Conservation (phyloP, 2,797 vertebrate species). For the Thunnus albacares region DNA sequence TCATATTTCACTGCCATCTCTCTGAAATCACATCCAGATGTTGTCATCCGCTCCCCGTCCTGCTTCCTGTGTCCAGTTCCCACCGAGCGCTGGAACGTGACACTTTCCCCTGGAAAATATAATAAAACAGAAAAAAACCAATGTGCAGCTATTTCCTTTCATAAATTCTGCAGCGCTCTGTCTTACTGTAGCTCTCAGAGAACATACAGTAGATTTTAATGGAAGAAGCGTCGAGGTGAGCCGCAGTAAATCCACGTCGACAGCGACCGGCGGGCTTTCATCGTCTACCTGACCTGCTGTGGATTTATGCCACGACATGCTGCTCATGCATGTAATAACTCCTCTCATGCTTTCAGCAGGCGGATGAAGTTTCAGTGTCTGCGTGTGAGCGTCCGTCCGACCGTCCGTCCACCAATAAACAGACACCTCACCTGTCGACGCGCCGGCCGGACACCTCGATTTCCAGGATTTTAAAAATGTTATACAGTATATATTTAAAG, state of each 20-base stretch:
- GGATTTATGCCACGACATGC: slow-evolving; percentile 62
- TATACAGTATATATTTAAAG: too few species aligned
- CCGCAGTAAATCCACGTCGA: slow-evolving; percentile 78
- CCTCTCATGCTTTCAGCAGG: slow-evolving; percentile 59
- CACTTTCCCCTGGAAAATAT: slow-evolving; percentile 86
- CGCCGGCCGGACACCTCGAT: not conserved
- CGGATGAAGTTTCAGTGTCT: slow-evolving; percentile 39
- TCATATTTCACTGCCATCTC: slow-evolving; percentile 81
- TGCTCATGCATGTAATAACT: slow-evolving; percentile 65
- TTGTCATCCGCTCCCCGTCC: slow-evolving; percentile 78
- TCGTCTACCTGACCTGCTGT: slow-evolving; percentile 63
- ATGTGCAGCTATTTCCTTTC: slow-evolving; percentile 83
- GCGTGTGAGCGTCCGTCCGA: not conserved
- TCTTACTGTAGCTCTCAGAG: slow-evolving; percentile 36
- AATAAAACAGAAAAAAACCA: slow-evolving; percentile 82
- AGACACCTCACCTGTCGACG: slow-evolving; percentile 59
- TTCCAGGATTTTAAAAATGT: not conserved
- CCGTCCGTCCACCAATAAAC: slow-evolving; percentile 39
- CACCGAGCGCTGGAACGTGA: slow-evolving; percentile 82
- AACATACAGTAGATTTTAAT: slow-evolving; percentile 68
- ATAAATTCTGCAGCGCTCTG: slow-evolving; percentile 82
- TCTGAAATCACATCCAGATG: slow-evolving; percentile 86
- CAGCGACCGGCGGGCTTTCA: slow-evolving; percentile 73
- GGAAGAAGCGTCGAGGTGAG: slow-evolving; percentile 67
- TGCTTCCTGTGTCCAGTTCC: slow-evolving; percentile 83